phyloP scores from a whole-genome alignment of 2,888 invertebrate species.

The Lasioglossum villosulum region DNA sequence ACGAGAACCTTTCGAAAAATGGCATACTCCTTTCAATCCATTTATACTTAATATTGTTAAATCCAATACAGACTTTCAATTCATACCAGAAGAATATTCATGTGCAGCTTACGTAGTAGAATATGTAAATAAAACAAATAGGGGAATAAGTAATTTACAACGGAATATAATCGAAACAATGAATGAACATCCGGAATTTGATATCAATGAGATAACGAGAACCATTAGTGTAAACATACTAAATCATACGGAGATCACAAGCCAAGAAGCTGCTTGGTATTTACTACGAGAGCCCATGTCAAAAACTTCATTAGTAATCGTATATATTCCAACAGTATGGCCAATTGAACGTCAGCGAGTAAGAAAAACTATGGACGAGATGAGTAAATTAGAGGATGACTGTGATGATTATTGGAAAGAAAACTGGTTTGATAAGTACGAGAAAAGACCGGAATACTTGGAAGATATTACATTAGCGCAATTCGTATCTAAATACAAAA shows the following conservation, averaged over 20 bases:
- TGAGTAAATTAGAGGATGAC: background rate
- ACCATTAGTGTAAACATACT: background rate
- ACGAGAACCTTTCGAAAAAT: background rate
- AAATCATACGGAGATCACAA: conserved; percentile 4
- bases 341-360: conserved; percentile 3
- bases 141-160: no score
- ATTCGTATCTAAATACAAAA: background rate
- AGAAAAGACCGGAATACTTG: background rate
- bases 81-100: conserved; percentile 7
- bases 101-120: background rate
- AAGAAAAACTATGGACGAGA: conserved; percentile 1
- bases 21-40: background rate
- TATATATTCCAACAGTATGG: background rate
- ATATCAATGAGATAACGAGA: no score
- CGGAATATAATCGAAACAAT: no score
- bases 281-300: background rate
- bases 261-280: conserved; percentile 1
- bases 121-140: background rate
- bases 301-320: background rate
- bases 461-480: background rate
- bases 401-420: background rate
- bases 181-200: no score
- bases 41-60: conserved; percentile 5
- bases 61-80: background rate
- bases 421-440: background rate